Base-by-base conservation (phyloP, 2,113 vertebrate genomes). In the Oreochromis aureus region DNA sequence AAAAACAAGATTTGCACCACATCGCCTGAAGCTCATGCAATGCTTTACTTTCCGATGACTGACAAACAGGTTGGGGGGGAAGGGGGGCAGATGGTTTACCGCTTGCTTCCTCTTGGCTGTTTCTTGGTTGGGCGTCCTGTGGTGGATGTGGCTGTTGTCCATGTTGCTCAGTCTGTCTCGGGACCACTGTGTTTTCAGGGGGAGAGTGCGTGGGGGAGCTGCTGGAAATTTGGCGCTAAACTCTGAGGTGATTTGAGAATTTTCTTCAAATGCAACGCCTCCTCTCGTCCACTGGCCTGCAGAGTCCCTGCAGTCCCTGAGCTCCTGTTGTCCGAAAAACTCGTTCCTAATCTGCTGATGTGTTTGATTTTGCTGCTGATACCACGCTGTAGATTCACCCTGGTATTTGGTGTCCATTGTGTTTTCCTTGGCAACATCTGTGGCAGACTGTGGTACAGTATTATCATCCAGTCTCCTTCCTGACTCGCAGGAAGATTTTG, bases 1-100 rank as follows among this genome's bases (percentile, higher is more conserved):
- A 91, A 93, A 95, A 94, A 95, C 92, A 94, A 95, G 92, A 82
- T 89, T 90, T 93, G 93, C 92, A 92, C 85, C 85, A 83, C 88
- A 92, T 89, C 81, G 91, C 84, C 90, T 91, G 89, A 94, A 95
- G 94, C 95, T 96, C 96, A 97, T 97, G 96, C 96, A 95, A 96
- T 96, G 96, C 85, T 93, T 94, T 71, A 95, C 69, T 95, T 93
- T 95, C 96, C 94, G 69, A 84, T 96, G 93, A 95, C 85, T 90
- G 91, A 95, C 92, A 90, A 86, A 94, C 89, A 92, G 93, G 91
- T 93, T 92, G 63, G 89, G 88, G 91, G 12, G 61, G 36, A 1
- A 2, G 19, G 61, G 18, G 69, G 58, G 92, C 92, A 88, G 94
- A 83, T 92, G 87, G 87, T 95, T 96, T 97, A 97, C 97, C 96